Percentiles rank a stretch among this genome's conserved stretches.
Conservation (phyloP, 37 sponge, comb jelly and placozoan species). For the Axinella damicornis region DNA sequence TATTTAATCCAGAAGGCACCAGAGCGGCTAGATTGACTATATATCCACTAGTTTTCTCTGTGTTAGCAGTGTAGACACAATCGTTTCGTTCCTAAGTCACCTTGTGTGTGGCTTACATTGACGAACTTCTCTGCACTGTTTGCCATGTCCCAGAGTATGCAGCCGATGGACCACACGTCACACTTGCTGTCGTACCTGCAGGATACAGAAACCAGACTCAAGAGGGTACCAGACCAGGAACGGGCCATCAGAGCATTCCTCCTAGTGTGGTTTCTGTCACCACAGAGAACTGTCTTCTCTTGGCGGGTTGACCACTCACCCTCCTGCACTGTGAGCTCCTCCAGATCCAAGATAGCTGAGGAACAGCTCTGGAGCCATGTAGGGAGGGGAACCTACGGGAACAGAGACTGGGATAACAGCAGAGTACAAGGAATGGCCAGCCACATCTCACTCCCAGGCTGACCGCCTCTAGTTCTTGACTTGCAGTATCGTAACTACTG, state of each 20-base stretch:
- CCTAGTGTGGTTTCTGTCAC: too few species aligned
- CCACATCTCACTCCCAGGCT: too few species aligned
- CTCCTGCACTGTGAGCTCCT: neutral
- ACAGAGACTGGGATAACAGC: neutral
- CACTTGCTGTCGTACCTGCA: slow-evolving; percentile 84
- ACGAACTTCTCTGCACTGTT: slow-evolving; percentile 53
- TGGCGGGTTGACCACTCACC: neutral
- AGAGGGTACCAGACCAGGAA: too few species aligned
- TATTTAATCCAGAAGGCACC: too few species aligned
- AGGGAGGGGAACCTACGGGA: slow-evolving; percentile 85
- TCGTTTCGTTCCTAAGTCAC: too few species aligned
- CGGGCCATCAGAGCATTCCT: too few species aligned
- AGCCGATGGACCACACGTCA: slow-evolving; percentile 97
- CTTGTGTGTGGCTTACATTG: too few species aligned
- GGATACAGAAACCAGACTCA: neutral
- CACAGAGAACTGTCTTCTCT: too few species aligned
- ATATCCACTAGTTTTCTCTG: neutral
- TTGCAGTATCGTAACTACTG: too few species aligned
- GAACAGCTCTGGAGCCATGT: slow-evolving; percentile 96
- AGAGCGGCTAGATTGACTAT: too few species aligned
- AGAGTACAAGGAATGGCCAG: neutral
- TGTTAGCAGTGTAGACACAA: too few species aligned
- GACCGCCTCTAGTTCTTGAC: too few species aligned
- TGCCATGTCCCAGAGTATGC: slow-evolving; percentile 93
- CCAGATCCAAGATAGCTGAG: slow-evolving; percentile 65